Evolutionary conservation across 2,797 vertebrate genomes (phyloP), one percentile per base, ranked within the genome.

Genomic region (Tragopan temminckii): DNA sequence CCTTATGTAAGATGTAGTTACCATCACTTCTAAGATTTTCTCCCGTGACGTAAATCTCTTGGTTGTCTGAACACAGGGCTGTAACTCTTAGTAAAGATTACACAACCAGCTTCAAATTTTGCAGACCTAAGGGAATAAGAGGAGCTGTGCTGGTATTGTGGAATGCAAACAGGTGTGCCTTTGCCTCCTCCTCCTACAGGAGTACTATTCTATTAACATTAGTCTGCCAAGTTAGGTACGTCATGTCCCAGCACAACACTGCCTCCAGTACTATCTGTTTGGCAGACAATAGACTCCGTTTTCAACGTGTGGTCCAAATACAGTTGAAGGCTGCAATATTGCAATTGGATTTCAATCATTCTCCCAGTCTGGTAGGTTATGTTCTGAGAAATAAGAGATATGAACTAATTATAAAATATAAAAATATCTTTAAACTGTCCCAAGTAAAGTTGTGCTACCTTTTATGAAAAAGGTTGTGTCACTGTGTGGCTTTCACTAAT

Each of bases 151-250:
- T 82, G 67, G 76, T 43, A 83, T 42, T 40, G 75, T 40, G 80
- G 76, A 72, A 67, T 62, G 19, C 11, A 9, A 83, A 48, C 0
- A 76, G 80, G 67, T 70, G 45, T 88, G 75, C 66, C 83, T 78
- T 85, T 89, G 92, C 57, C 81, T 94, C 40, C 57, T 85, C 97
- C 85, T 57, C 88, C 81, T 80, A 27, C 61, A 90, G 84, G 93
- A 76, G 66, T 36, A 84, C 58, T 62, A 82, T 95, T 69, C 75
- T 97, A 89, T 87, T 86, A 93, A 93, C 48, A 68, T 74, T 58
- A 67, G 64, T 35, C 55, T 93, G 72, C 76, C 90, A 95, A 94
- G 69, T 78, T 77, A 94, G 88, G 85, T 85, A 94, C 52, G 31
- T 50, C 57, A 58, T 84, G 46, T 89, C 90, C 88, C 84, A 90